phyloP scores from a whole-genome alignment of 2,797 vertebrate genomes.

The Labeo calbasu region DNA sequence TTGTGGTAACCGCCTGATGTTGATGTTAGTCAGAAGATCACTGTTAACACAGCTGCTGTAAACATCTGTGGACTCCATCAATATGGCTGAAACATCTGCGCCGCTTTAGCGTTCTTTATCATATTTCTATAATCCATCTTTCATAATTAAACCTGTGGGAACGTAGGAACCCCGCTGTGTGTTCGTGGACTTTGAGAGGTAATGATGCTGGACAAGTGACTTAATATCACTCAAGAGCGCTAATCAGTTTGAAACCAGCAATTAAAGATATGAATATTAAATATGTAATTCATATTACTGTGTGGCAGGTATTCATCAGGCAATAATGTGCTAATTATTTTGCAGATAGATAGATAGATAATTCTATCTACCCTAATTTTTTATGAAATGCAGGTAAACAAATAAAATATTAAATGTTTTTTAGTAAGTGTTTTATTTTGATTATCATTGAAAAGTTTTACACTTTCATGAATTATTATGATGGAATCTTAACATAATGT shows the following conservation, averaged over 20 bases:
- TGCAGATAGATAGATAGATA: neutral
- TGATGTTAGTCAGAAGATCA: conserved; percentile 56
- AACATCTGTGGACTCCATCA: conserved; percentile 59
- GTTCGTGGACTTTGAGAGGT: conserved; percentile 54
- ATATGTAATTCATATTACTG: neutral
- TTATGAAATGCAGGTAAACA: too few species aligned
- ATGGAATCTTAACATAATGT: too few species aligned
- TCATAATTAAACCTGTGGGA: conserved; percentile 66
- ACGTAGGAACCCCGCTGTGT: conserved; percentile 43
- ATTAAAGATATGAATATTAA: neutral
- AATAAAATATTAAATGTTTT: too few species aligned
- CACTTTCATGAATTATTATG: too few species aligned
- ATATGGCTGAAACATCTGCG: conserved; percentile 62
- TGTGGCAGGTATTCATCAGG: neutral
- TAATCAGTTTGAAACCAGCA: neutral
- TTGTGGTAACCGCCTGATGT: conserved; percentile 49
- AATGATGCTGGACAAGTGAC: conserved; percentile 54
- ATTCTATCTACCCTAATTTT: too few species aligned
- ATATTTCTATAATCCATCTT: conserved; percentile 60
- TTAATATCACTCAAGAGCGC: conserved; percentile 28
- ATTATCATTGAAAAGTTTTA: too few species aligned
- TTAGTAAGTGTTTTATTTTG: too few species aligned
- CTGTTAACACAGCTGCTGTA: conserved; percentile 58
- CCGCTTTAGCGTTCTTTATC: conserved; percentile 54
- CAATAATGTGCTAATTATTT: neutral